A percentile compares a stretch with the other conserved stretches of the same genome.
These are phyloP conservation scores for Zingel zingel DNA, from an alignment of 2,113 vertebrate species.

Conservation along the genomic window DNA sequence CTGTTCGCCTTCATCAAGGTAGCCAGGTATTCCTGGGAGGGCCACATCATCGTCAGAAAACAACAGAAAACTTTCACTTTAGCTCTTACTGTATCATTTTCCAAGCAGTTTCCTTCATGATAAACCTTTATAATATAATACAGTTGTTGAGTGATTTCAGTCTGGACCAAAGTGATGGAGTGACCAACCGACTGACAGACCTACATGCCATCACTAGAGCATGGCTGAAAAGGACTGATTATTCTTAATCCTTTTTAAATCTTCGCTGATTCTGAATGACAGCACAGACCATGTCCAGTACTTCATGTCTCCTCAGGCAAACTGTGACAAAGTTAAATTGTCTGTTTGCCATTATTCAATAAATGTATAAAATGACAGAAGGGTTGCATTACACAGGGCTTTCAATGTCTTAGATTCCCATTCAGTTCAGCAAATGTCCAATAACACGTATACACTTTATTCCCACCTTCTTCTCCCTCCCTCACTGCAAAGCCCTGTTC, in stretches of 20 bases:
- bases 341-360: background rate
- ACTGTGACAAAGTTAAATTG: background rate
- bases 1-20: background rate
- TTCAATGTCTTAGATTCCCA: background rate
- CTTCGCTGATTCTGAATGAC: too few species aligned
- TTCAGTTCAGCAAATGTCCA: conserved; percentile 20
- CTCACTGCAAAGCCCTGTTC: conserved; percentile 69
- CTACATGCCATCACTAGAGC: background rate
- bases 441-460: conserved; percentile 8
- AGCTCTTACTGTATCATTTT: background rate
- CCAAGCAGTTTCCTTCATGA: background rate
- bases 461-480: conserved; percentile 62
- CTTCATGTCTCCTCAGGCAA: background rate
- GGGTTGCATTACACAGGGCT: background rate
- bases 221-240: background rate
- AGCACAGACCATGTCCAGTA: too few species aligned
- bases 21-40: background rate
- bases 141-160: background rate
- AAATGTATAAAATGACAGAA: background rate
- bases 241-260: background rate
- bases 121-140: background rate
- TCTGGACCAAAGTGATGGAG: background rate
- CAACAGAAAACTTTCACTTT: background rate
- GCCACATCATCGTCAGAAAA: background rate
- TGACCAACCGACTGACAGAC: background rate